These are phyloP conservation scores for Zhuqinia jingwanae DNA, from an alignment of 2,888 invertebrate genomes.

Conservation along the genomic window DNA sequence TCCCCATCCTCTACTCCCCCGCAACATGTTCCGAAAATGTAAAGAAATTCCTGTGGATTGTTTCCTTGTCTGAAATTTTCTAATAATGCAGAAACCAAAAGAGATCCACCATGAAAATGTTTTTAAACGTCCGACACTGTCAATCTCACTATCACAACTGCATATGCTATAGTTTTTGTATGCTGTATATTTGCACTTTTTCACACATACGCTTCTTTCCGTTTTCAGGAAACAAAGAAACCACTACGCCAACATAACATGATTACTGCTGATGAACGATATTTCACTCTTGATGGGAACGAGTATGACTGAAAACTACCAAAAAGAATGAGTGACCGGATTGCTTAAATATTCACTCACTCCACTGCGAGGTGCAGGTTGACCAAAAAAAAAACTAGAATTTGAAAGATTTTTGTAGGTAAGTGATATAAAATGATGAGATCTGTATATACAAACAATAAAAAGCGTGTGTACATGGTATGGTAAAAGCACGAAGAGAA, in stretches of 20 bases:
- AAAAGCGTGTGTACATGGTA: slow-evolving; percentile 3
- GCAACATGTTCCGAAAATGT: slow-evolving; percentile 72
- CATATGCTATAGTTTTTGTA: neutral
- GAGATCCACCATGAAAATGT: slow-evolving; percentile 1
- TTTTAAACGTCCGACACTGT: neutral
- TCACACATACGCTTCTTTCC: neutral
- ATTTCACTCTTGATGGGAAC: slow-evolving; percentile 45
- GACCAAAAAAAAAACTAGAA: slow-evolving; percentile 67
- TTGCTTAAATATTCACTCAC: slow-evolving; percentile 73
- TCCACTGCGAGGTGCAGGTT: slow-evolving; percentile 56
- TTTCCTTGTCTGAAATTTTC: slow-evolving; percentile 8
- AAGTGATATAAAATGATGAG: slow-evolving; percentile 49
- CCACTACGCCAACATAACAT: neutral
- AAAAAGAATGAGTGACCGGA: slow-evolving; percentile 67
- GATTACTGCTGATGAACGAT: neutral
- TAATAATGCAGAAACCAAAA: neutral
- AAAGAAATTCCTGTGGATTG: slow-evolving; percentile 12
- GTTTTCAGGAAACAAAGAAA: slow-evolving; percentile 32
- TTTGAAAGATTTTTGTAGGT: slow-evolving; percentile 58
- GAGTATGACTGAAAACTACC: slow-evolving; percentile 68
- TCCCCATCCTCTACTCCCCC: slow-evolving; percentile 78
- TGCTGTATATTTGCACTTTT: neutral
- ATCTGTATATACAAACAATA: slow-evolving; percentile 12
- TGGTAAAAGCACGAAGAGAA: slow-evolving; percentile 13
- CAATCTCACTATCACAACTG: neutral